phyloP scores from a whole-genome alignment of 2,888 invertebrate genomes.

The Dolichopus griseipennis region DNA sequence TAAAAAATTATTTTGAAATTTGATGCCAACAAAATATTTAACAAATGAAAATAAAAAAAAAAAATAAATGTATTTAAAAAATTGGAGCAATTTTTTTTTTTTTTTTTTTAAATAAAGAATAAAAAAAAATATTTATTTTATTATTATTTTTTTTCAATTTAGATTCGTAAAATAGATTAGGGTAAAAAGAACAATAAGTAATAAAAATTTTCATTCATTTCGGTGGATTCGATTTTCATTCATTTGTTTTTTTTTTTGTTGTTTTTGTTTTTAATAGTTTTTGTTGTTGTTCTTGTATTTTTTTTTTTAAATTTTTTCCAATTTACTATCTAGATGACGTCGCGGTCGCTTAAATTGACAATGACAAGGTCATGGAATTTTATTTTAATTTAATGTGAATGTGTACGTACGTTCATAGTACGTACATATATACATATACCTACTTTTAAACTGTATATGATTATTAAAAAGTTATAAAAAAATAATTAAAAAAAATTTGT shows the following conservation, averaged over 20 bases:
- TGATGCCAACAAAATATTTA: background rate
- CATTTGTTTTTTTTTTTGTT: background rate
- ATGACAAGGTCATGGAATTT: conserved; percentile 1
- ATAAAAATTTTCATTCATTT: background rate
- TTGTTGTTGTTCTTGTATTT: too few relatives aligned
- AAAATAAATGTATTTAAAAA: background rate
- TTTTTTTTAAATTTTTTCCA: background rate
- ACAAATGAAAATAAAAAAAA: too few relatives aligned
- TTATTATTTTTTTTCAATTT: background rate
- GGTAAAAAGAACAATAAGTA: conserved; percentile 1
- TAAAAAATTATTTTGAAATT: conserved; percentile 12
- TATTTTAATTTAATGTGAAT: too few relatives aligned
- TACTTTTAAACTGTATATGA: too few relatives aligned
- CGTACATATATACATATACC: too few relatives aligned
- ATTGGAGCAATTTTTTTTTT: background rate
- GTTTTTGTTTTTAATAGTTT: background rate
- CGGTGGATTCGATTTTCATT: background rate
- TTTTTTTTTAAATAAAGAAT: background rate
- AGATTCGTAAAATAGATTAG: conserved; percentile 5
- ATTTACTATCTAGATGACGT: conserved; percentile 1
- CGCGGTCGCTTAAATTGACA: background rate
- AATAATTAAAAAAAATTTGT: too few relatives aligned
- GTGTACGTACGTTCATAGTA: too few relatives aligned
- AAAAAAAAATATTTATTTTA: background rate
- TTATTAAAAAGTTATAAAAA: too few relatives aligned